Evolutionary conservation across 2,888 invertebrate genomes (phyloP), one percentile per base, ranked within the genome.

Genomic region (Drosophila hamatofila): DNA sequence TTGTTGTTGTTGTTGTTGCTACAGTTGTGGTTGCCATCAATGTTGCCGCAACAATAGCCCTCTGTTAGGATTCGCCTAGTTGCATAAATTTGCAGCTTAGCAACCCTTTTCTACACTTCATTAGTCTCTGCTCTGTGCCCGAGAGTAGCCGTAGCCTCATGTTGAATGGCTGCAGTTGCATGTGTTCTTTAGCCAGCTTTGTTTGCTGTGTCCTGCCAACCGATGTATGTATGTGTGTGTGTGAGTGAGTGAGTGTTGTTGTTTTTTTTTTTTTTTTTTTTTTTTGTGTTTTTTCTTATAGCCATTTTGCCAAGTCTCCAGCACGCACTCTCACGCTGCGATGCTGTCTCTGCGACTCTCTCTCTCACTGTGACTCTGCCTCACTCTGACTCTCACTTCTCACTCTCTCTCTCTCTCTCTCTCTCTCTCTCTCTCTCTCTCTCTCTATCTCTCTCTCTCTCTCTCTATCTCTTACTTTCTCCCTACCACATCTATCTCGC

Each of bases 61-160:
- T 9, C 16, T 23, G 42, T 56, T 44, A 16, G 30, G 11, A 18
- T 23, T 42, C 33, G 33, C 21, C 27, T 9, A 35, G 46, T 56
- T 59, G 59, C 64, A 77, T 66, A 62, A 65, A 81, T 69, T 73
- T 77, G 69, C 73, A 72, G 74, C 74, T 67, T 62, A 60, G 66
- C 78, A 66, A 74, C 74, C 70, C 78, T 67, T 69, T 73, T 64
- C 74, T 41, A 48, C 78, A 78, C 78, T 79, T 81, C 67, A 79
- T 79, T 78, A 80, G 77, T 51, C 62, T 35, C 18, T 42, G 55
- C 42, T 27, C 33, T 59, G 39, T 14, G 16, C 35, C 57, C 16
- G 23, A 39, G 25, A 57, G 23, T 21, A 11, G 35, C 46, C 14
- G 14, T 8, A 9, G 56, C 18, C 21, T 35, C 6, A 3, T 59